Conservation (phyloP, 1,140 invertebrate genomes). For the Bombus consobrinus region DNA sequence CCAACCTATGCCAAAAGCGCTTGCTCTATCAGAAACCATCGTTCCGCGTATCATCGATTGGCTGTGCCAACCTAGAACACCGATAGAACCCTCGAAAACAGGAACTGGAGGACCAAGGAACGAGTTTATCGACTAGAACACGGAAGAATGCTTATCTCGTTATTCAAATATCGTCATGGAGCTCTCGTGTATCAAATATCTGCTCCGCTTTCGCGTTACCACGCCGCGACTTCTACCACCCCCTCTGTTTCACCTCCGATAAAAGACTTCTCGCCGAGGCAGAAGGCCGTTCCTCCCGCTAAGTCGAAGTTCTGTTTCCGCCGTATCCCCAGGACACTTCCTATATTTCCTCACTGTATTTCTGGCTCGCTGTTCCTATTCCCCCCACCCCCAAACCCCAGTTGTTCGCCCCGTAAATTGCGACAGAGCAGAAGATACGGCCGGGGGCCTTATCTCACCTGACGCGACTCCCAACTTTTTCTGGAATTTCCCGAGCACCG, state of each 20-base stretch:
- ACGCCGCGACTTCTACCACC: background rate
- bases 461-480: no score
- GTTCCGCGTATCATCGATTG: background rate
- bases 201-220: background rate
- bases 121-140: conserved; percentile 51
- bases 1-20: background rate
- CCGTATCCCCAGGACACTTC: conserved; percentile 60
- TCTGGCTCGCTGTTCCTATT: conserved; percentile 29
- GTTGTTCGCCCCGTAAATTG: conserved; percentile 51
- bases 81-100: conserved; percentile 1
- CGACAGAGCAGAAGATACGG: conserved; percentile 44
- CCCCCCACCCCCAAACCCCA: conserved; percentile 10
- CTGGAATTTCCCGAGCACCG: no score
- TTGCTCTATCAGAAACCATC: background rate
- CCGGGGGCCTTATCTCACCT: conserved; percentile 37
- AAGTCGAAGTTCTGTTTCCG: background rate
- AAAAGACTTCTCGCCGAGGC: conserved; percentile 36
- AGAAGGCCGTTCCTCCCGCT: background rate
- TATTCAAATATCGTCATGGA: conserved; percentile 63
- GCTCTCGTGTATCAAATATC: conserved; percentile 64
- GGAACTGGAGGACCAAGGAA: conserved; percentile 4
- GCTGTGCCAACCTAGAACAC: background rate
- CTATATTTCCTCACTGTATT: conserved; percentile 52
- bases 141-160: conserved; percentile 50
- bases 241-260: conserved; percentile 5